phyloP scores from a whole-genome alignment of 2,888 invertebrate genomes.

The Caenorhabditis plicata region DNA sequence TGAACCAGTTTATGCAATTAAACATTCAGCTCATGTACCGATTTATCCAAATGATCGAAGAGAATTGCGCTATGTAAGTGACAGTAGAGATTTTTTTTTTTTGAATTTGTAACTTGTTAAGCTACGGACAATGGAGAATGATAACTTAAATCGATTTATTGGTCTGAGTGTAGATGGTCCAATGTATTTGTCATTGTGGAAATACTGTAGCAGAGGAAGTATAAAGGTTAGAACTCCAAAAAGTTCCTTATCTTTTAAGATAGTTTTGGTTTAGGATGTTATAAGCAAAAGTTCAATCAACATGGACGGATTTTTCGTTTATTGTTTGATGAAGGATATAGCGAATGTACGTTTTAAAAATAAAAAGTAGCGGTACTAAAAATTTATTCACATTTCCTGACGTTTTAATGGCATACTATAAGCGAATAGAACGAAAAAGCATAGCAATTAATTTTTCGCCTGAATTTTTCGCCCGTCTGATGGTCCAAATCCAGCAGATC shows the following conservation, averaged over 20 bases:
- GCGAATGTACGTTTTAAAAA: slow-evolving; percentile 33
- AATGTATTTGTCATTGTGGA: slow-evolving; percentile 54
- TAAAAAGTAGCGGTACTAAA: too few relatives aligned
- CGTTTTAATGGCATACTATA: too few relatives aligned
- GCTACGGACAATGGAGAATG: slow-evolving; percentile 57
- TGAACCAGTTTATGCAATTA: slow-evolving; percentile 33
- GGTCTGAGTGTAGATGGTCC: slow-evolving; percentile 57
- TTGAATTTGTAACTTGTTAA: too few relatives aligned
- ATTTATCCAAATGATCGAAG: slow-evolving; percentile 25
- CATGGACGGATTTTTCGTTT: slow-evolving; percentile 48
- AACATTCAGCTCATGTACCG: slow-evolving; percentile 23
- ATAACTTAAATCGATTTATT: slow-evolving; percentile 59
- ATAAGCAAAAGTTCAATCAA: slow-evolving; percentile 37
- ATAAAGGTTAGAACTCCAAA: slow-evolving; percentile 12
- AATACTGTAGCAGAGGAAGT: slow-evolving; percentile 51
- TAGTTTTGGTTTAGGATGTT: slow-evolving; percentile 26
- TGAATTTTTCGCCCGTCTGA: too few relatives aligned
- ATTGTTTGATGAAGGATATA: slow-evolving; percentile 43
- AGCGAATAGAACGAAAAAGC: too few relatives aligned
- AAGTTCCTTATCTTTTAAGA: neutral
- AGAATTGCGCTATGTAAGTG: slow-evolving; percentile 26
- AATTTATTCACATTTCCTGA: too few relatives aligned
- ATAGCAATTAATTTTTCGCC: too few relatives aligned
- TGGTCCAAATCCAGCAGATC: too few relatives aligned
- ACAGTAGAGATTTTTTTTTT: too few relatives aligned